A percentile compares a stretch with the other conserved stretches of the same genome.
These are phyloP conservation scores for Poecile atricapillus DNA, from an alignment of 2,113 vertebrate species.

Conservation along the genomic window DNA sequence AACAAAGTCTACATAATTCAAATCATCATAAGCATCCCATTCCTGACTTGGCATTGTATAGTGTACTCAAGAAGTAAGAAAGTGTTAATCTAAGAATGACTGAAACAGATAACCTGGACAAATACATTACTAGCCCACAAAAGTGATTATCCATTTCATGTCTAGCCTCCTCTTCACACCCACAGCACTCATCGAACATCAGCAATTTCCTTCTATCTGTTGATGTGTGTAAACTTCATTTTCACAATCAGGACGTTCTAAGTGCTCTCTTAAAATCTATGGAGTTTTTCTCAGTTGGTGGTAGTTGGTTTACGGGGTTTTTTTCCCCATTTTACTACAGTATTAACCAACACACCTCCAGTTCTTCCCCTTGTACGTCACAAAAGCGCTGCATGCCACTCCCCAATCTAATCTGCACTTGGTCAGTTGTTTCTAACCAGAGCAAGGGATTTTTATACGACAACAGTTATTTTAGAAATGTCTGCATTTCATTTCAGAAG, in stretches of 20 bases:
- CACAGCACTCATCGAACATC: accelerated
- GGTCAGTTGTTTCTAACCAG: background rate
- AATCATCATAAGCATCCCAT: background rate
- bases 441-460: background rate
- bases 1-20: background rate
- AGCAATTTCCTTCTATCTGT: background rate
- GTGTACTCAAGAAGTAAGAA: background rate
- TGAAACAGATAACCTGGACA: background rate
- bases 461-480: background rate
- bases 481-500: background rate
- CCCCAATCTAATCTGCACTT: background rate
- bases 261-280: background rate
- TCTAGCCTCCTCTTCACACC: background rate
- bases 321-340: background rate
- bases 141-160: background rate
- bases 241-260: background rate
- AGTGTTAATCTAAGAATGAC: background rate
- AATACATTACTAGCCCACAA: background rate
- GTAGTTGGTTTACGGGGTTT: accelerated
- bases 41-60: background rate
- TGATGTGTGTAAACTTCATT: background rate
- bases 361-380: background rate
- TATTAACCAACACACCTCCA: background rate
- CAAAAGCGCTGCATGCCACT: accelerated
- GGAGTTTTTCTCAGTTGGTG: background rate